phyloP scores from a whole-genome alignment of 1,140 invertebrate genomes.

The Platyscapa corneri region DNA sequence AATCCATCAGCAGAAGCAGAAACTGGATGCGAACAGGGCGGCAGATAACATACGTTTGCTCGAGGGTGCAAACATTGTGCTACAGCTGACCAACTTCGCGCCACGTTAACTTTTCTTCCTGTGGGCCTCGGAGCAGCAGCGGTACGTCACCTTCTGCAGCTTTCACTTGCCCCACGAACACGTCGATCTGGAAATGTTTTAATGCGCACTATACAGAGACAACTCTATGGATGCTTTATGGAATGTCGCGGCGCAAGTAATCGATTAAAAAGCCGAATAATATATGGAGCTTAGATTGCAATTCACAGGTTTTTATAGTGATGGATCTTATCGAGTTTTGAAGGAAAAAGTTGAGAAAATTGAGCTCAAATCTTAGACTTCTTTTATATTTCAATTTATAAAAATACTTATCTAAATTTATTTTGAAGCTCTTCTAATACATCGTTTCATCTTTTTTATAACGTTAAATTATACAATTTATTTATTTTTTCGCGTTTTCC shows the following conservation, averaged over 20 bases:
- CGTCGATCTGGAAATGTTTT: background rate
- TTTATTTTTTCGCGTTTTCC: too few species aligned
- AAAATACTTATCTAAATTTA: too few species aligned
- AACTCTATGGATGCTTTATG: background rate
- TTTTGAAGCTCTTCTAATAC: too few species aligned
- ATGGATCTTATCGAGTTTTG: background rate
- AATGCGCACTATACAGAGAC: background rate
- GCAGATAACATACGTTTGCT: background rate
- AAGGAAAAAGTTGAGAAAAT: background rate
- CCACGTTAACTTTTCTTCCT: constrained; percentile 29
- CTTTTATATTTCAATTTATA: background rate
- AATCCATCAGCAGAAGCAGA: background rate
- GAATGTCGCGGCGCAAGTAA: background rate
- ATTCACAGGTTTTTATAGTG: background rate
- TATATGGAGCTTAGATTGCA: background rate
- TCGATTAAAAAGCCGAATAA: background rate
- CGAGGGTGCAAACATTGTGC: background rate
- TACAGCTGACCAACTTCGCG: constrained; percentile 18
- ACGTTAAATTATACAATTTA: too few species aligned
- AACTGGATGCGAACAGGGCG: too few species aligned
- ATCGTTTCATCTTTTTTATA: too few species aligned
- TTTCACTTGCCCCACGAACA: background rate
- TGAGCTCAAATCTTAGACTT: background rate
- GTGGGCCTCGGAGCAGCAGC: too few species aligned
- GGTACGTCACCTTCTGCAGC: background rate